Evolutionary conservation across 2,113 vertebrate species (phyloP).

Genomic region (Tapirus terrestris): DNA sequence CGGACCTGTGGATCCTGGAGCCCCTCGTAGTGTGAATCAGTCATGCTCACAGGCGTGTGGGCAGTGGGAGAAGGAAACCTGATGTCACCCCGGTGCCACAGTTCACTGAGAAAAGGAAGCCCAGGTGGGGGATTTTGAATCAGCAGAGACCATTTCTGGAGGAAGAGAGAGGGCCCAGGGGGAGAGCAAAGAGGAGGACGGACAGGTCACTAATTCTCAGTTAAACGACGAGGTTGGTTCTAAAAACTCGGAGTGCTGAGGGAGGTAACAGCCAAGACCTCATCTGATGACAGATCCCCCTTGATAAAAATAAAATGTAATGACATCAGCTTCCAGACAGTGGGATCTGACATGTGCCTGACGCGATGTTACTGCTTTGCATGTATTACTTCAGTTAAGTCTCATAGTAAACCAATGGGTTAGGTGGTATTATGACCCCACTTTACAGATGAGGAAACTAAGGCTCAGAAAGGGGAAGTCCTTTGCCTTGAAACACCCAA

Average conservation of each 20-base stretch:
- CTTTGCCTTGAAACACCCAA: neutral
- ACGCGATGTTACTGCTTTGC: rapidly evolving
- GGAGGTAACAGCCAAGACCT: neutral
- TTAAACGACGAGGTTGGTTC: neutral
- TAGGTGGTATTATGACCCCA: neutral
- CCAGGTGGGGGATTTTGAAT: neutral
- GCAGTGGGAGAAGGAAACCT: neutral
- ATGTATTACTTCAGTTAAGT: neutral
- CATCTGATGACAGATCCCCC: neutral
- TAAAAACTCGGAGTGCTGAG: neutral
- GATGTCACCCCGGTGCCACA: neutral
- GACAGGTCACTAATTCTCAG: neutral
- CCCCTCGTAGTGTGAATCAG: neutral
- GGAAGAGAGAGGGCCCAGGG: neutral
- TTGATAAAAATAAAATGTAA: neutral
- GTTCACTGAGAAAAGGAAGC: neutral
- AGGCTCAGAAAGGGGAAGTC: neutral
- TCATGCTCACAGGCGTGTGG: neutral
- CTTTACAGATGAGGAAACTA: neutral
- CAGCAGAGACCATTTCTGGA: neutral
- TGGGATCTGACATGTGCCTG: neutral
- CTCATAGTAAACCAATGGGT: neutral
- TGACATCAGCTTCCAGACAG: neutral
- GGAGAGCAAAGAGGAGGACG: neutral
- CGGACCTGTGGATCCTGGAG: no score